Evolutionary conservation across 1,140 invertebrate species (phyloP).

Genomic region (Delia radicum): DNA sequence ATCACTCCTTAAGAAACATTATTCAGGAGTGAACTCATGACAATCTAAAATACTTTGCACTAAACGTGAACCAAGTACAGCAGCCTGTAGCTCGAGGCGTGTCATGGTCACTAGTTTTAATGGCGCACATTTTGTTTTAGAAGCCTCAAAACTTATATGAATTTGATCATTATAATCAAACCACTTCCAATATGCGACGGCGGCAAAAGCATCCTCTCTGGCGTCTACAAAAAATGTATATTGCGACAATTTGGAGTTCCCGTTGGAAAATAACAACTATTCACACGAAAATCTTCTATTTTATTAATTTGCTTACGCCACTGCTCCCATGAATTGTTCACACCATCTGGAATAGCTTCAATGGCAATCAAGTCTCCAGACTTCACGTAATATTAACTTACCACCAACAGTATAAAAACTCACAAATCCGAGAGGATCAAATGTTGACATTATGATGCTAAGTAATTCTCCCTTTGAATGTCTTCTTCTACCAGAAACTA

Average conservation of each 20-base stretch:
- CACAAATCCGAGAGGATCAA: slow-evolving; percentile 12
- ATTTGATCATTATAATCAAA: neutral
- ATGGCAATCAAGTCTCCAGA: no score
- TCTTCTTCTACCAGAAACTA: neutral
- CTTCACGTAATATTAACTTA: neutral
- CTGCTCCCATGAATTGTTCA: neutral
- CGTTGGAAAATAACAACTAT: neutral
- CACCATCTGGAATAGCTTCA: neutral
- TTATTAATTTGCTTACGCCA: neutral
- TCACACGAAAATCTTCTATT: neutral
- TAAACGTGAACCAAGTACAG: neutral
- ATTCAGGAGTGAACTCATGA: neutral
- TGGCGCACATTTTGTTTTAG: neutral
- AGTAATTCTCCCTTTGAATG: neutral
- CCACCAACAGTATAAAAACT: slow-evolving; percentile 56
- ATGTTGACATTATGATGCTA: slow-evolving; percentile 8
- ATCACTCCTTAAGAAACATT: neutral
- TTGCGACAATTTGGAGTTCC: neutral
- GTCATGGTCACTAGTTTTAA: neutral
- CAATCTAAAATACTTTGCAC: neutral
- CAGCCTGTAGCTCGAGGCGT: slow-evolving; percentile 17
- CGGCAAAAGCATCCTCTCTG: slow-evolving; percentile 9
- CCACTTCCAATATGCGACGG: neutral
- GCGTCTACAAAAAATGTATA: slow-evolving; percentile 5
- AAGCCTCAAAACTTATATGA: neutral